Percentiles rank a stretch among this genome's conserved stretches.
phyloP scores from a whole-genome alignment of 1,140 invertebrate species.

The Calliopsis andreniformis region DNA sequence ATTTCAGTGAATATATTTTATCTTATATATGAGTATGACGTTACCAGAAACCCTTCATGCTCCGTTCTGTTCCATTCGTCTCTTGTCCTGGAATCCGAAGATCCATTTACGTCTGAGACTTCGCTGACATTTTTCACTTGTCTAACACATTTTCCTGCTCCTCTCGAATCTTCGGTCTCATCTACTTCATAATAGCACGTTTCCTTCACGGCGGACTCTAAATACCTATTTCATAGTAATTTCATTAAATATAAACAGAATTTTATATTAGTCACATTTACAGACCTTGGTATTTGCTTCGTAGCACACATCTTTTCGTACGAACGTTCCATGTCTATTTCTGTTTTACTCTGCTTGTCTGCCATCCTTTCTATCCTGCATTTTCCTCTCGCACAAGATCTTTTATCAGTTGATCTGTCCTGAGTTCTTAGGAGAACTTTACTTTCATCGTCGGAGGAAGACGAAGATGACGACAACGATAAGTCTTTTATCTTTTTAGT shows the following conservation, averaged over 20 bases:
- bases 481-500: conserved; percentile 44
- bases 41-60: conserved; percentile 18
- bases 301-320: conserved; percentile 47
- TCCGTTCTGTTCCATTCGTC: conserved; percentile 44
- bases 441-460: conserved; percentile 38
- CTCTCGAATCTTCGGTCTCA: conserved; percentile 49
- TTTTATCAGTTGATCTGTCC: conserved; percentile 24
- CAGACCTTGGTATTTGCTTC: conserved; percentile 57
- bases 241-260: background rate
- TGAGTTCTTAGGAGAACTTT: conserved; percentile 11
- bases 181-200: conserved; percentile 67
- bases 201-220: conserved; percentile 44
- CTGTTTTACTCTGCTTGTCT: background rate
- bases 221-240: conserved; percentile 40
- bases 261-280: background rate
- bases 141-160: conserved; percentile 4
- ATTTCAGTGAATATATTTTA: no score
- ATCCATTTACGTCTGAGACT: conserved; percentile 42
- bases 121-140: conserved; percentile 43
- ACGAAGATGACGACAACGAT: conserved; percentile 42
- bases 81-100: conserved; percentile 10
- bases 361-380: background rate
- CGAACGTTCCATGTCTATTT: background rate
- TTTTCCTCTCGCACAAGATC: background rate
- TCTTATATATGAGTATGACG: background rate